phyloP scores from a whole-genome alignment of 2,113 vertebrate genomes.

The Ancistrus triradiatus region DNA sequence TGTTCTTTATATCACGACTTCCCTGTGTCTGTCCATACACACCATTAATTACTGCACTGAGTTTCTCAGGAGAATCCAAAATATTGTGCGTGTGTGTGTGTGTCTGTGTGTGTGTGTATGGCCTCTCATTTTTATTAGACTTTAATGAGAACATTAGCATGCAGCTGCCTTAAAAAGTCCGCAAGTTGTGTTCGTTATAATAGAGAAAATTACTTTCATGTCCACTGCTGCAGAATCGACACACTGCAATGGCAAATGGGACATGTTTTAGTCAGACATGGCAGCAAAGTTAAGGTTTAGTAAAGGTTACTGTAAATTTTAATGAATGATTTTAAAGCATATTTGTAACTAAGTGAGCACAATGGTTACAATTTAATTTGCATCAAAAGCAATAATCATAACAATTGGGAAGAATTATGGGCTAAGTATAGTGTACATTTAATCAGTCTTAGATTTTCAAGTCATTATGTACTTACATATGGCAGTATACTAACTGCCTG shows the following conservation, averaged over 20 bases:
- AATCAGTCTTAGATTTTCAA: too few relatives aligned
- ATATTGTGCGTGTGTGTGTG: neutral
- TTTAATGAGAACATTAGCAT: constrained; percentile 55
- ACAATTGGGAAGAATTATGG: too few relatives aligned
- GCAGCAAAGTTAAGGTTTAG: neutral
- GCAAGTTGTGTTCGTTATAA: constrained; percentile 42
- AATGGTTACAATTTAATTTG: too few relatives aligned
- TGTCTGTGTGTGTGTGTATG: constrained; percentile 10
- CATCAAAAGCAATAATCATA: too few relatives aligned
- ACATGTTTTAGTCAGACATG: neutral
- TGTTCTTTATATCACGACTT: neutral
- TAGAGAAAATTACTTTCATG: constrained; percentile 27
- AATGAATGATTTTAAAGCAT: too few relatives aligned
- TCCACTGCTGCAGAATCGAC: neutral
- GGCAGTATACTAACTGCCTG: too few relatives aligned
- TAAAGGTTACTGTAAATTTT: neutral
- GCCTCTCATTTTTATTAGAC: constrained; percentile 33
- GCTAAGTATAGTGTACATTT: too few relatives aligned
- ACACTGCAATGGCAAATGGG: neutral
- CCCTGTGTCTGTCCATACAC: neutral
- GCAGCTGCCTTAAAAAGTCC: constrained; percentile 43
- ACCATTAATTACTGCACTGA: constrained; percentile 22
- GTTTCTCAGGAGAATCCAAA: constrained; percentile 27
- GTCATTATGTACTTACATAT: too few relatives aligned
- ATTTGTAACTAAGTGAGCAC: too few relatives aligned